Conservation (phyloP, 2,797 vertebrate species). For the Xenopus petersii region DNA sequence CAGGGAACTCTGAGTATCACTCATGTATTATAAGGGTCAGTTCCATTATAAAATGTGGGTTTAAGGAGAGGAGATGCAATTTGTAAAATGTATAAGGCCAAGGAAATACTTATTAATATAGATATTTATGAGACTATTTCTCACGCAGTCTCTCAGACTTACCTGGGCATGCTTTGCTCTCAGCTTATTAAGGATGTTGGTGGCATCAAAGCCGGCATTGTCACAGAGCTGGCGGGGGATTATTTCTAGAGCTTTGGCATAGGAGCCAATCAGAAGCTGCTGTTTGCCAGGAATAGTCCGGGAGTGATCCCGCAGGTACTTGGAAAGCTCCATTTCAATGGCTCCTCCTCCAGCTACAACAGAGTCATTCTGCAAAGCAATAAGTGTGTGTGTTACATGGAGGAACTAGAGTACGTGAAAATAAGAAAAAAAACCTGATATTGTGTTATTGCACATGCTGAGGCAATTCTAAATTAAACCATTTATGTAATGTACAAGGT, state of each 20-base stretch:
- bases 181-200: constrained; percentile 97
- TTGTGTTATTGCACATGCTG: no score
- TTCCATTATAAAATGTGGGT: no score
- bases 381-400: neutral
- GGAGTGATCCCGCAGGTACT: constrained; percentile 90
- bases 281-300: constrained; percentile 96
- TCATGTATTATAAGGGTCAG: no score
- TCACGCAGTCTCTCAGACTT: neutral
- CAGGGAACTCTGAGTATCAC: no score
- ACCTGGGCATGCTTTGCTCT: constrained; percentile 94
- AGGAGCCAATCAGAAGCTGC: constrained; percentile 93
- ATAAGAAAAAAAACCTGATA: no score
- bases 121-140: no score
- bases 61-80: no score
- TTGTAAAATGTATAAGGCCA: no score
- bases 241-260: constrained; percentile 93
- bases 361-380: constrained; percentile 82
- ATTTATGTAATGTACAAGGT: no score
- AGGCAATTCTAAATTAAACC: no score
- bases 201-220: constrained; percentile 96
- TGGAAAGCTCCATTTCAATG: constrained; percentile 97
- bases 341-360: constrained; percentile 91
- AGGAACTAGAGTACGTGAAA: no score
- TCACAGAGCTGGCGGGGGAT: constrained; percentile 96
- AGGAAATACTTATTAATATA: no score